Evolutionary conservation across 2,888 invertebrate species (phyloP).

Genomic region (Diadromus collaris): DNA sequence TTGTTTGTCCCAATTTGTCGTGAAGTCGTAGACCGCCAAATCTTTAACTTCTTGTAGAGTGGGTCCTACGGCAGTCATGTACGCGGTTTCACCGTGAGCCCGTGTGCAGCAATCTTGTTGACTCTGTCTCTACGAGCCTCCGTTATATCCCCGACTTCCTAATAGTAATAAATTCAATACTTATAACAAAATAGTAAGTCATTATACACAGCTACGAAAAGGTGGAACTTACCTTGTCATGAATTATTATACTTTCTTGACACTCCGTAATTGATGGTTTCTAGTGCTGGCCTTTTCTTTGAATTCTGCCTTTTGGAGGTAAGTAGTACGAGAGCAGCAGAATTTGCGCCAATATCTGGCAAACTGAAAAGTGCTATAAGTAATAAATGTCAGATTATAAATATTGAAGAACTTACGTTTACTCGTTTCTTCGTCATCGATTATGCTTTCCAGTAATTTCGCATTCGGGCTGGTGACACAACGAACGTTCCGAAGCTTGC

Average conservation of each 20-base stretch:
- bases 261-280: slow-evolving; percentile 13
- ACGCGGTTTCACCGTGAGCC: slow-evolving; percentile 26
- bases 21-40: slow-evolving; percentile 19
- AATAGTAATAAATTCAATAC: background rate
- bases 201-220: no score
- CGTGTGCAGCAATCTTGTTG: background rate
- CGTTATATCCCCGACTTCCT: slow-evolving; percentile 1
- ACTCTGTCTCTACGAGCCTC: slow-evolving; percentile 3
- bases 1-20: slow-evolving; percentile 25
- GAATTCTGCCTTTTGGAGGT: slow-evolving; percentile 3
- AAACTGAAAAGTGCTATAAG: no score
- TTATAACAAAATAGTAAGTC: no score
- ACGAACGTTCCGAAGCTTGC: no score
- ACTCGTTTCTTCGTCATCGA: no score
- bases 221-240: slow-evolving; percentile 8
- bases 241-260: background rate
- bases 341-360: slow-evolving; percentile 10
- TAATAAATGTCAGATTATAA: slow-evolving; percentile 1
- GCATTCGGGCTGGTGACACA: no score
- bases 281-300: slow-evolving; percentile 6
- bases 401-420: background rate
- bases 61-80: slow-evolving; percentile 29
- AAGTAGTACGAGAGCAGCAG: slow-evolving; percentile 5
- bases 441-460: no score
- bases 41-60: slow-evolving; percentile 10